Evolutionary conservation across 2,113 vertebrate species (phyloP).

Genomic region (Corvus moneduloides): DNA sequence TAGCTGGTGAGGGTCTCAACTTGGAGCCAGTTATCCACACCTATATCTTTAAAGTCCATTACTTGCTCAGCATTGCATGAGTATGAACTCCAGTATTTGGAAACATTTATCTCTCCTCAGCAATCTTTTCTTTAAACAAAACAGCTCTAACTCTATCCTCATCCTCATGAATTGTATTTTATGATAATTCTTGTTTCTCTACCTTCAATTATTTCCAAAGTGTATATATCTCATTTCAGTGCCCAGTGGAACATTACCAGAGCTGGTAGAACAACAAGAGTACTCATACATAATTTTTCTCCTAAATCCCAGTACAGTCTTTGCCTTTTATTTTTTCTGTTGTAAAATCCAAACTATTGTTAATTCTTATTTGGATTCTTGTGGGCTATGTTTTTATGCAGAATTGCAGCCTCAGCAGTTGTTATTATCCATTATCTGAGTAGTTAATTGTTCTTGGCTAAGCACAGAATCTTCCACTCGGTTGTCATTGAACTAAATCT

Average conservation of each 20-base stretch:
- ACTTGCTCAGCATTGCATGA: neutral
- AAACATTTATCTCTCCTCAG: neutral
- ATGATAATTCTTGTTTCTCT: neutral
- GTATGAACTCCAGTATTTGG: neutral
- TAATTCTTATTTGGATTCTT: neutral
- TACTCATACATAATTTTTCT: neutral
- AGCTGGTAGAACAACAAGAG: neutral
- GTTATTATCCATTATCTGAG: neutral
- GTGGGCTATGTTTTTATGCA: neutral
- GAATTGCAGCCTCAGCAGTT: neutral
- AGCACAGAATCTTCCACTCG: slow-evolving; percentile 25
- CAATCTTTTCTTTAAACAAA: neutral
- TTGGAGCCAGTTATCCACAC: neutral
- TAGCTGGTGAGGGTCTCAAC: neutral
- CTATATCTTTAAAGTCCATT: neutral
- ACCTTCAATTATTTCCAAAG: neutral
- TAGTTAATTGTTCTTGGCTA: slow-evolving; percentile 38
- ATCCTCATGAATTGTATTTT: neutral
- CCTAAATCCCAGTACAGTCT: neutral
- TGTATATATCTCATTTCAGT: neutral
- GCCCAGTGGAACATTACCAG: neutral
- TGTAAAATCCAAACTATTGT: neutral
- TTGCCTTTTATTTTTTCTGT: neutral
- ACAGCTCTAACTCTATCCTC: neutral
- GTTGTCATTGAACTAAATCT: slow-evolving; percentile 15